Evolutionary conservation across 1,140 invertebrate genomes (phyloP), one percentile per base, ranked within the genome.

Genomic region (Trichoplusia ni): DNA sequence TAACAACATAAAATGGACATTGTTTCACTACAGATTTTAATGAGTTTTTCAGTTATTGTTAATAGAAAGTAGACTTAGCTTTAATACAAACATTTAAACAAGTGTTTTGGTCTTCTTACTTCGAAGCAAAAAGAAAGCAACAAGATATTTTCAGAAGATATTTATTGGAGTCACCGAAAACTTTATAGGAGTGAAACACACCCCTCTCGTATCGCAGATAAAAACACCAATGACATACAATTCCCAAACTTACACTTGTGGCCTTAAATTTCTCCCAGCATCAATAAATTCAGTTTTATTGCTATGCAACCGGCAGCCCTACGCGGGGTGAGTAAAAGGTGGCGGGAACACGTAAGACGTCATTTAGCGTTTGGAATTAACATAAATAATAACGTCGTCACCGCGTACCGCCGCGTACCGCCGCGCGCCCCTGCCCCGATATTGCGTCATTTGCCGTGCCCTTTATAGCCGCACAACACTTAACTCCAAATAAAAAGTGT

Each of bases 301-400:
- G 56, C 16, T 44, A 25, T 47, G 40, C 40, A 47, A 14, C 16
- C 29, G 46, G 37, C 69, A 72, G 44, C 62, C 70, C 66, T 69
- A 49, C 11, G n/a, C 37, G 38, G 46, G 35, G 53, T 56, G 56
- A 69, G 64, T 66, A 63, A 69, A 74, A 81, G 81, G 79, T 84
- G 82, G 69, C 72, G 68, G 51, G 69, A 75, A 75, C 81, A 89
- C 82, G 83, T 86, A 84, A 86, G 79, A 77, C 81, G 84, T 84
- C 84, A 86, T 82, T 86, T 86, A 83, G 71, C 79, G 72, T 78
- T 73, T 71, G 60, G 74, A 86, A 89, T 88, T 89, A 88, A 86
- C 84, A 89, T 89, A 88, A 88, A 86, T 89, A 89, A 88, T 86
- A 83, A 86, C 85, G 80, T 84, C 83, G 82, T 70, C 74, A 64